A percentile compares a stretch with the other conserved stretches of the same genome.
Conservation (phyloP, 2,888 invertebrate genomes). For the Heliconius erato region DNA sequence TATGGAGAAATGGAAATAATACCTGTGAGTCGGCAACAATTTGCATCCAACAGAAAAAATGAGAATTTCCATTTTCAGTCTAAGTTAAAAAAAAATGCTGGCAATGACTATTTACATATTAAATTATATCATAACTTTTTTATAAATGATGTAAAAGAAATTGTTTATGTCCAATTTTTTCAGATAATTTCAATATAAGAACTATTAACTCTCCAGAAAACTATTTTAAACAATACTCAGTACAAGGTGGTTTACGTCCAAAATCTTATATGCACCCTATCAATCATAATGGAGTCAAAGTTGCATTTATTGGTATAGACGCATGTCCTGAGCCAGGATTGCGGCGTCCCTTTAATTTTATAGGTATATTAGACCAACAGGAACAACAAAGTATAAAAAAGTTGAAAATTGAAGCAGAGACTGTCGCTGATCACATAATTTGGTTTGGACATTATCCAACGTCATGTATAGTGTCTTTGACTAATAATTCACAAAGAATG, state of each 20-base stretch:
- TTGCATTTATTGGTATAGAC: slow-evolving; percentile 94
- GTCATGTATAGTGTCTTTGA: slow-evolving; percentile 90
- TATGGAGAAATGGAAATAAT: too few species aligned
- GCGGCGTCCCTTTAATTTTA: slow-evolving; percentile 95
- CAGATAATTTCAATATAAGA: slow-evolving; percentile 96
- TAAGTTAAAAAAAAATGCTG: too few species aligned
- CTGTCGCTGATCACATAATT: slow-evolving; percentile 75
- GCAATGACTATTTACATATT: too few species aligned
- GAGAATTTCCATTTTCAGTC: too few species aligned
- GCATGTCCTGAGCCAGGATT: slow-evolving; percentile 95
- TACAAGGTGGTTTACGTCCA: slow-evolving; percentile 89
- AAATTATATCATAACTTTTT: too few species aligned
- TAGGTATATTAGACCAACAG: slow-evolving; percentile 88
- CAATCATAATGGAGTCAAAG: slow-evolving; percentile 85
- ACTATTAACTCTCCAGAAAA: slow-evolving; percentile 89
- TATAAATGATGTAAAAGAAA: too few species aligned
- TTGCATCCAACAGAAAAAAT: too few species aligned
- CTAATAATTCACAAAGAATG: slow-evolving; percentile 78
- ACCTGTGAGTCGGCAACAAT: too few species aligned
- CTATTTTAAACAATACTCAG: slow-evolving; percentile 91
- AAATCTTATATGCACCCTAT: slow-evolving; percentile 90
- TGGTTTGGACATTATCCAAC: slow-evolving; percentile 97
- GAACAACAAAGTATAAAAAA: slow-evolving; percentile 86
- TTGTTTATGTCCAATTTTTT: slow-evolving; percentile 52
- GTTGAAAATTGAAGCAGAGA: slow-evolving; percentile 85